These are phyloP conservation scores for Papilio xuthus DNA, from an alignment of 1,140 invertebrate genomes.

Conservation along the genomic window DNA sequence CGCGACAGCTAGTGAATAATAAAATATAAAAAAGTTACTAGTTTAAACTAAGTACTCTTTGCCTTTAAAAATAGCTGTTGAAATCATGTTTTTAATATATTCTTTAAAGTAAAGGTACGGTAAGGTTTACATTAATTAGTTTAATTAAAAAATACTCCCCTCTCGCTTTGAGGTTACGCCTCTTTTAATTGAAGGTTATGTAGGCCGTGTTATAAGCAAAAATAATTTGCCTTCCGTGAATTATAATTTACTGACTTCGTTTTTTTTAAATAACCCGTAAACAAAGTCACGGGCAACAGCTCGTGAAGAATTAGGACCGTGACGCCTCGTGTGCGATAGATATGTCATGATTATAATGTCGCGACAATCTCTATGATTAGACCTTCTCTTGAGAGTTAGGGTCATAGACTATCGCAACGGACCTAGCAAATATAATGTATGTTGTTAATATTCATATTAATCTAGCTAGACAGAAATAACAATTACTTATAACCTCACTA, in stretches of 20 bases:
- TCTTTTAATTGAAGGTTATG: background rate
- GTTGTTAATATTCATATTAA: background rate
- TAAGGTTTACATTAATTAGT: constrained; percentile 2
- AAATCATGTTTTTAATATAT: too few species aligned
- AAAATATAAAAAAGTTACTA: too few species aligned
- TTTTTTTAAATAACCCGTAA: background rate
- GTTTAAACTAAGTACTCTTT: too few species aligned
- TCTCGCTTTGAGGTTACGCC: background rate
- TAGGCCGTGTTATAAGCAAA: background rate
- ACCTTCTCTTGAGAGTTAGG: constrained; percentile 6
- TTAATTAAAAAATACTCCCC: background rate
- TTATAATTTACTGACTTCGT: background rate
- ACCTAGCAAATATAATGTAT: background rate
- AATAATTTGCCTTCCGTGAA: background rate
- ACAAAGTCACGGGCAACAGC: background rate
- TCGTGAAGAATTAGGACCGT: background rate
- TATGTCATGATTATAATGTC: background rate
- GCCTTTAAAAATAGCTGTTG: too few species aligned
- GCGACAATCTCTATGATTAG: background rate
- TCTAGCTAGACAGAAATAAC: background rate
- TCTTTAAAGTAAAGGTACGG: background rate
- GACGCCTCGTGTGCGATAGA: background rate
- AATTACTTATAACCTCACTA: too few species aligned
- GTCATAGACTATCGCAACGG: background rate
- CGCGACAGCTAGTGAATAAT: too few species aligned